Evolutionary conservation across 2,113 vertebrate species (phyloP), one percentile per base, ranked within the genome.

Genomic region (Ciconia maguari): DNA sequence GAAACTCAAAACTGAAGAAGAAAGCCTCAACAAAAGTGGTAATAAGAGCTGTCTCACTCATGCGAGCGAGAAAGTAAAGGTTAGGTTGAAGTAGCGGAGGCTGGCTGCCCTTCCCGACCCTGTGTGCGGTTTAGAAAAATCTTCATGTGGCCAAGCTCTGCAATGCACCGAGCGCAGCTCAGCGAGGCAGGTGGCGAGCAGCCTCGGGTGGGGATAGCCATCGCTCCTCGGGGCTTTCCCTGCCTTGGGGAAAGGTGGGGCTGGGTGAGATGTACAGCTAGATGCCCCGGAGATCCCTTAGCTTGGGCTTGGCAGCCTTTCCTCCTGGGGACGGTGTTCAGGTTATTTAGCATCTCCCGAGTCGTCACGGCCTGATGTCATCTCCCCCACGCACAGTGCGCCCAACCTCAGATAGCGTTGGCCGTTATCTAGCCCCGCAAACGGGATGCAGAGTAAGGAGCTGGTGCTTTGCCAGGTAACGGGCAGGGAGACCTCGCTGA

Each of bases 311-410:
- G 9, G 36, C 44, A 60, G 61, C 49, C 51, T 85, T 55, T 74
- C 32, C 26, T 78, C 46, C 27, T 27, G 26, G 21, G 44, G 16
- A 16, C 13, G 7, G 36, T 2, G 11, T 36, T 70, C 11, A 14
- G 74, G 18, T 88, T 18, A 21, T 36, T 58, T 25, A 41, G 20
- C 1, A 2, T 16, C 42, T 19, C 21, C 14, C 4, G 8, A 12
- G 13, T 12, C n/a, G 17, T 25, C 4, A 2, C 3, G 3, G 16
- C 30, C 25, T 2, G 4, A 1, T 11, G 22, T n/a, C 21, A 19
- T 30, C 62, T 48, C 24, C 34, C 16, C 3, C 3, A 0, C 1
- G 29, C 7, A 4, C 26, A 32, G 15, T 1, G 1, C 0, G 2
- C 34, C 48, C 55, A 24, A 3, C 27, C 26, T 76, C 30, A 4